These are phyloP conservation scores for Thymelicus acteon DNA, from an alignment of 2,888 invertebrate species.

Conservation along the genomic window DNA sequence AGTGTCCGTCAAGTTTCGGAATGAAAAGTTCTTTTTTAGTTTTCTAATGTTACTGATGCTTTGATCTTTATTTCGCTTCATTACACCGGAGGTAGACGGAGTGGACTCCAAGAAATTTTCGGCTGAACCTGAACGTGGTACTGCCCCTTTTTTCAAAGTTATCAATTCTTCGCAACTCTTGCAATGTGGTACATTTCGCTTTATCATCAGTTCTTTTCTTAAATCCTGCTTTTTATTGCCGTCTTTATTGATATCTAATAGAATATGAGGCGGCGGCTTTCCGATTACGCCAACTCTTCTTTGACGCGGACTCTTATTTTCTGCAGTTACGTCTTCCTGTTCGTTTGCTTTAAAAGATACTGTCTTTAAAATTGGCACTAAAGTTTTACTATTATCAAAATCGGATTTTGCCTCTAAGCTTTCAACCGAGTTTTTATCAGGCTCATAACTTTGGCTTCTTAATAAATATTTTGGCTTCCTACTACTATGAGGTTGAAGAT, in stretches of 20 bases:
- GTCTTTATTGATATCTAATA: slow-evolving; percentile 21
- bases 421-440: slow-evolving; percentile 11
- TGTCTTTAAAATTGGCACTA: slow-evolving; percentile 52
- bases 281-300: slow-evolving; percentile 55
- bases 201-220: slow-evolving; percentile 63
- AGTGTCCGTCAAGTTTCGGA: slow-evolving; percentile 40
- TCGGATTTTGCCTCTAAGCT: slow-evolving; percentile 7
- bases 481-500: slow-evolving; percentile 7
- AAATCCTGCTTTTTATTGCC: slow-evolving; percentile 52
- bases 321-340: slow-evolving; percentile 5
- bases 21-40: slow-evolving; percentile 50
- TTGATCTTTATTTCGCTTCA: slow-evolving; percentile 16
- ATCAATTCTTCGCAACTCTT: slow-evolving; percentile 64
- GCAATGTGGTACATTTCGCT: slow-evolving; percentile 54
- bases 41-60: slow-evolving; percentile 44
- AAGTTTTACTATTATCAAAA: slow-evolving; percentile 11
- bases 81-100: slow-evolving; percentile 23
- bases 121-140: slow-evolving; percentile 39
- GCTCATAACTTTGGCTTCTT: background rate
- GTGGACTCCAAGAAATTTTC: slow-evolving; percentile 33
- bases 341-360: slow-evolving; percentile 50
- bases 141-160: slow-evolving; percentile 39
- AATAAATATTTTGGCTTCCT: slow-evolving; percentile 15
- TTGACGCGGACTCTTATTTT: slow-evolving; percentile 50
- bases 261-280: slow-evolving; percentile 49